Conservation (phyloP, 2,888 invertebrate genomes). For the Phania funesta region DNA sequence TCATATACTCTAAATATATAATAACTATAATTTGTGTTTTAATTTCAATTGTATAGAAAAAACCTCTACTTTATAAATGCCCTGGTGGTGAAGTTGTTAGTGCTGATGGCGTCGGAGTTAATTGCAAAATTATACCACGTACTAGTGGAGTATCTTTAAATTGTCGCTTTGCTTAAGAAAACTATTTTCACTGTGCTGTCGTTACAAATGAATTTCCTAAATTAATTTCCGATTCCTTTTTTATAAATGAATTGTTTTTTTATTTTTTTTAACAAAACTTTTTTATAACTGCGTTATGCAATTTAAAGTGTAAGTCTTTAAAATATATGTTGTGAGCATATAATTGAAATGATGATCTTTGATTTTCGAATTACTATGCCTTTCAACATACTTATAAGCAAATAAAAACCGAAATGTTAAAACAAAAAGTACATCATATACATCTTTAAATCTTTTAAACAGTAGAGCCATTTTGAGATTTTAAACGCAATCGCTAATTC, state of each 20-base stretch:
- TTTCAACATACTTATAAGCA: too few relatives aligned
- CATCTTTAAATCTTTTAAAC: too few relatives aligned
- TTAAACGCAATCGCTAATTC: too few relatives aligned
- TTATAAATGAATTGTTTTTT: conserved; percentile 1
- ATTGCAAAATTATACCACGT: conserved; percentile 70
- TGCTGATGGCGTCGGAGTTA: conserved; percentile 73
- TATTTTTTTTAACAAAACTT: background rate
- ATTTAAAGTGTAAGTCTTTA: too few relatives aligned
- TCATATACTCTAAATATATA: background rate
- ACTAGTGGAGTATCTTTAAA: conserved; percentile 72
- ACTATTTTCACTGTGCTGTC: background rate
- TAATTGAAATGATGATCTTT: background rate
- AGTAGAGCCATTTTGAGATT: too few relatives aligned
- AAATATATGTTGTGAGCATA: background rate
- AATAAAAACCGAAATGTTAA: too few relatives aligned
- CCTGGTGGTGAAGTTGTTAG: conserved; percentile 73
- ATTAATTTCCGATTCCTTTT: conserved; percentile 18
- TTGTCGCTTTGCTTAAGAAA: conserved; percentile 72
- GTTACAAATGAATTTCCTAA: conserved; percentile 16
- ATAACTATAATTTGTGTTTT: background rate
- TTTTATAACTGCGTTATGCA: background rate
- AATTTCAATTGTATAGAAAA: conserved; percentile 67
- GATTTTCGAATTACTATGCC: background rate
- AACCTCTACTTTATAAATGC: conserved; percentile 72
- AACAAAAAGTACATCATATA: too few relatives aligned